Conservation (phyloP, 2,888 invertebrate genomes). For the Dinocampus coccinellae region DNA sequence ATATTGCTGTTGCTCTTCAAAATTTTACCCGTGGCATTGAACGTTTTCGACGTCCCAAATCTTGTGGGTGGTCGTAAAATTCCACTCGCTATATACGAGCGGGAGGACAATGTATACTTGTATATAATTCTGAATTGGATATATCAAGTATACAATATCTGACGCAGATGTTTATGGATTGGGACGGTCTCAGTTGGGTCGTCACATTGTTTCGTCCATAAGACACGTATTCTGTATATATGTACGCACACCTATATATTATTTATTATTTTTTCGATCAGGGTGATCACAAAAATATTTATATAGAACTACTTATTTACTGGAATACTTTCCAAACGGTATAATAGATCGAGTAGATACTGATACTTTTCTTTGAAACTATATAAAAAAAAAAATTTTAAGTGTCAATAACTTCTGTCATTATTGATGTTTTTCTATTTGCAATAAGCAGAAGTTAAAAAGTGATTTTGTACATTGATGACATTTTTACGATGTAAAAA, state of each 20-base stretch:
- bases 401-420: no score
- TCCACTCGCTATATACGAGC: neutral
- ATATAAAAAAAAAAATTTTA: no score
- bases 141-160: neutral
- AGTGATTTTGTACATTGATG: neutral
- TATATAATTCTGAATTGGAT: neutral
- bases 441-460: no score
- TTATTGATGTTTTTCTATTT: no score
- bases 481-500: neutral
- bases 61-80: slow-evolving; percentile 18
- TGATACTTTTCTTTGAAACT: no score
- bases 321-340: no score
- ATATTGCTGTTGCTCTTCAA: neutral
- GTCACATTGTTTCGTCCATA: neutral
- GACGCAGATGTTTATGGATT: slow-evolving; percentile 7
- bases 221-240: neutral
- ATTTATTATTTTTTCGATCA: neutral
- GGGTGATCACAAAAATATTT: neutral
- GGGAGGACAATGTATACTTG: neutral
- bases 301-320: neutral
- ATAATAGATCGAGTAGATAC: no score
- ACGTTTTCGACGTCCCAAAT: slow-evolving; percentile 8
- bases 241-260: neutral
- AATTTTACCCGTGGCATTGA: slow-evolving; percentile 5
- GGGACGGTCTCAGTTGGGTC: neutral